phyloP scores from a whole-genome alignment of 2,797 vertebrate species.

The Takifugu ocellatus region DNA sequence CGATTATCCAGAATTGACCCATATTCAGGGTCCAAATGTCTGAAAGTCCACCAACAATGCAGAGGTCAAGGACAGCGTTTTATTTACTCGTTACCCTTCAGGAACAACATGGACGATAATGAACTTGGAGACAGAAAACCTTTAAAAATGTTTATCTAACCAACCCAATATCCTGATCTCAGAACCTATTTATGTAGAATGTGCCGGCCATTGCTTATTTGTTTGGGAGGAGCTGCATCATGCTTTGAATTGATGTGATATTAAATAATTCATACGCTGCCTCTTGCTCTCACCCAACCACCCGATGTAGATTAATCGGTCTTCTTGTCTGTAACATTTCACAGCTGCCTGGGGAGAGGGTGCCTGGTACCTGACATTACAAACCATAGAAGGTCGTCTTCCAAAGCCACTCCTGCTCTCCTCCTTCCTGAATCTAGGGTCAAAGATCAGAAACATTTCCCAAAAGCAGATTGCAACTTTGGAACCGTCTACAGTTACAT shows the following conservation, averaged over 20 bases:
- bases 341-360: conserved; percentile 12
- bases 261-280: background rate
- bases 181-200: background rate
- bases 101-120: conserved; percentile 4
- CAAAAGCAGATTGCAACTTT: background rate
- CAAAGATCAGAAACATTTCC: background rate
- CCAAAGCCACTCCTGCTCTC: conserved; percentile 2
- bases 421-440: conserved; percentile 12
- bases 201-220: background rate
- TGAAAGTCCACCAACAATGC: background rate
- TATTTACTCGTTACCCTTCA: conserved; percentile 9
- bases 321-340: conserved; percentile 8
- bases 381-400: conserved; percentile 41
- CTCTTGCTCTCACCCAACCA: too few relatives aligned
- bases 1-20: background rate
- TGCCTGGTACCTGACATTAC: conserved; percentile 15
- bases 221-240: background rate
- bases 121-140: background rate
- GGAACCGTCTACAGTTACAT: too few relatives aligned
- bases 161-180: background rate
- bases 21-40: background rate
- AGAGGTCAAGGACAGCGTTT: background rate
- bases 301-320: background rate
- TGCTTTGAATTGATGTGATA: background rate
- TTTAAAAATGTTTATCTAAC: background rate